Percentiles rank a stretch among this genome's conserved stretches.
phyloP scores from a whole-genome alignment of 2,113 vertebrate genomes.

The Mobula hypostoma region DNA sequence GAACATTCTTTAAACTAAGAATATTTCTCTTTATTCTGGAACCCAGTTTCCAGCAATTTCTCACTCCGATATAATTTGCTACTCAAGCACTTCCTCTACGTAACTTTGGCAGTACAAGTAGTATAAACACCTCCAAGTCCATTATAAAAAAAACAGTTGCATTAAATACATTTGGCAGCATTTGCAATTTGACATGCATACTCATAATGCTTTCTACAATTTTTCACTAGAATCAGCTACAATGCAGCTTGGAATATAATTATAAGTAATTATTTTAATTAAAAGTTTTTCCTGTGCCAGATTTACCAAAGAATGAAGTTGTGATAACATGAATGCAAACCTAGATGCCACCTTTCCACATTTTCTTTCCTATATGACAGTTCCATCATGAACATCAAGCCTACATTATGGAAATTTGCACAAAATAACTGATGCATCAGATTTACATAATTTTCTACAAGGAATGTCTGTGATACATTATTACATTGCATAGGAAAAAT shows the following conservation, averaged over 20 bases:
- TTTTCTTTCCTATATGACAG: neutral
- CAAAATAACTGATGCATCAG: neutral
- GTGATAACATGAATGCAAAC: neutral
- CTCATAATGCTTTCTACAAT: neutral
- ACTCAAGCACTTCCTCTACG: no score
- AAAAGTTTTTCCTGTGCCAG: neutral
- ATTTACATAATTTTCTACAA: neutral
- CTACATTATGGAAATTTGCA: neutral
- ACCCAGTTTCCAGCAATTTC: no score
- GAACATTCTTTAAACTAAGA: neutral
- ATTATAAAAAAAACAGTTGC: neutral
- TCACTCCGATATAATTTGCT: neutral
- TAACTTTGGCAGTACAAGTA: neutral
- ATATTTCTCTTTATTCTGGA: neutral
- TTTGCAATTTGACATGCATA: neutral
- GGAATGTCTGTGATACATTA: neutral
- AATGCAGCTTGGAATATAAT: neutral
- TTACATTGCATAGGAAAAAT: neutral
- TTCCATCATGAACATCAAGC: neutral
- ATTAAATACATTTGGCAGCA: neutral
- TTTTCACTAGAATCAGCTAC: neutral
- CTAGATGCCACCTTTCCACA: neutral
- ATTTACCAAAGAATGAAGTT: neutral
- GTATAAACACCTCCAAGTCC: neutral
- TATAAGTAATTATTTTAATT: neutral